Evolutionary conservation across 2,113 vertebrate species (phyloP), one percentile per base, ranked within the genome.

Genomic region (Ophiodon elongatus): DNA sequence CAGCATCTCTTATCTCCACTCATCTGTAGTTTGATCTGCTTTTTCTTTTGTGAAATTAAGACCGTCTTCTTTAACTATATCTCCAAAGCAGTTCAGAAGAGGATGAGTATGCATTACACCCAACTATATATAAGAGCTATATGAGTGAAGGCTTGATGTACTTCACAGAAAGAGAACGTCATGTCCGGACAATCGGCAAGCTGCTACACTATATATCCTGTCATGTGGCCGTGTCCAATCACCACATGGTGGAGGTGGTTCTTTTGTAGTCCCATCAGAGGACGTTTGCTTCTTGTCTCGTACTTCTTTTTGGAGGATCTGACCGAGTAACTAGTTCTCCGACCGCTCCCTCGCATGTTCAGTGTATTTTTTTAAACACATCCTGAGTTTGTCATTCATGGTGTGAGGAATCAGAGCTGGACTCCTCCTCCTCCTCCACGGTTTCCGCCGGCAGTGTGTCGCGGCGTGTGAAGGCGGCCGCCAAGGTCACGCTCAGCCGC

Each of bases 381-480:
- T 85, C 73, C 74, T 63, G 63, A 67, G 65, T 75, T 70, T 47
- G 50, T 89, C 77, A 90, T 76, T 97, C 97, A n/a, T 95, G 89
- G 71, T 94, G 96, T 83, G 97, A 97, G 21, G 96, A 96, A 82
- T 99, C 98, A 43, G 97, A 97, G 80, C 97, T 99, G 0, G 97
- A 97, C 83, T 98, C 97, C 0, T 96, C 93, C 1, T 97, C 95
- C 37, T 94, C 93, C 57, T 91, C 93, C 47, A 94, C 92, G 0
- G 72, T 91, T 57, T 91, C 91, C 3, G 41, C 71, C 2, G 96
- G 96, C 45, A 99, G 94, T 1, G 97, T 98, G 95, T 99, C 97
- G 45, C 96, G 98, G 80, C 98, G 98, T 13, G 96, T 96, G 91
- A 98, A 99, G 50, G 97, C 96, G 6, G 96, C 95, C 27, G 96